Conservation (phyloP, 2,797 vertebrate genomes). For the Spinibarbus caldwelli region DNA sequence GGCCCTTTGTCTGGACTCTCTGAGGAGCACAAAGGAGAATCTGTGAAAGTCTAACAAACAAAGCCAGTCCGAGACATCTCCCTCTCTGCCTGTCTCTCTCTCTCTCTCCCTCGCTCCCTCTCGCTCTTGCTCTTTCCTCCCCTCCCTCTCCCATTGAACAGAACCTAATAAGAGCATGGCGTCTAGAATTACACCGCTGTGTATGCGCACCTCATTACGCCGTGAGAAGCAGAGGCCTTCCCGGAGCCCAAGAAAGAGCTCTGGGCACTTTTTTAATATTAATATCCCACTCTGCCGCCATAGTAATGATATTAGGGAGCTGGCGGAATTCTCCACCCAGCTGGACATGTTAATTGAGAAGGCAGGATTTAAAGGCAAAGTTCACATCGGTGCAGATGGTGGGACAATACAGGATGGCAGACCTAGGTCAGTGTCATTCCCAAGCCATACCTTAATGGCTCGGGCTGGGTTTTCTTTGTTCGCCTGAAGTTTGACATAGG, state of each 20-base stretch:
- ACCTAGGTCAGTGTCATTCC: constrained; percentile 91
- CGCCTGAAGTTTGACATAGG: constrained; percentile 73
- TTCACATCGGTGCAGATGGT: constrained; percentile 95
- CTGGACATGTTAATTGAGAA: constrained; percentile 98
- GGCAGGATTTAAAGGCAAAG: constrained; percentile 94
- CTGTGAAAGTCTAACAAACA: constrained; percentile 68
- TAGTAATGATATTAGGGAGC: constrained; percentile 93
- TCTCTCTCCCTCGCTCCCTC: constrained; percentile 58
- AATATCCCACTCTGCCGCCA: constrained; percentile 84
- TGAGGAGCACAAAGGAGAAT: constrained; percentile 59
- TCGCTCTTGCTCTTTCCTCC: constrained; percentile 61
- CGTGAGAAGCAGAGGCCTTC: constrained; percentile 77
- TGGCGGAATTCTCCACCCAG: constrained; percentile 92
- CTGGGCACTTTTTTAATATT: constrained; percentile 82
- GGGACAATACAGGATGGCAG: constrained; percentile 87
- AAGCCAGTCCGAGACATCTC: constrained; percentile 65
- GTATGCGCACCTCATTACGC: constrained; percentile 82
- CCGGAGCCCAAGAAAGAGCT: constrained; percentile 52
- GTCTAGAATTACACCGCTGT: constrained; percentile 81
- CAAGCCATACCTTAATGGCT: constrained; percentile 86
- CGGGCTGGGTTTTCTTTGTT: constrained; percentile 63
- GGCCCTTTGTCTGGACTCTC: constrained; percentile 64
- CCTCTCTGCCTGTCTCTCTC: constrained; percentile 58
- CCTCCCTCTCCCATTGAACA: constrained; percentile 59
- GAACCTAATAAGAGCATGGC: constrained; percentile 79